phyloP scores from a whole-genome alignment of 2,888 invertebrate species.

The Sarcophaga rosellei region DNA sequence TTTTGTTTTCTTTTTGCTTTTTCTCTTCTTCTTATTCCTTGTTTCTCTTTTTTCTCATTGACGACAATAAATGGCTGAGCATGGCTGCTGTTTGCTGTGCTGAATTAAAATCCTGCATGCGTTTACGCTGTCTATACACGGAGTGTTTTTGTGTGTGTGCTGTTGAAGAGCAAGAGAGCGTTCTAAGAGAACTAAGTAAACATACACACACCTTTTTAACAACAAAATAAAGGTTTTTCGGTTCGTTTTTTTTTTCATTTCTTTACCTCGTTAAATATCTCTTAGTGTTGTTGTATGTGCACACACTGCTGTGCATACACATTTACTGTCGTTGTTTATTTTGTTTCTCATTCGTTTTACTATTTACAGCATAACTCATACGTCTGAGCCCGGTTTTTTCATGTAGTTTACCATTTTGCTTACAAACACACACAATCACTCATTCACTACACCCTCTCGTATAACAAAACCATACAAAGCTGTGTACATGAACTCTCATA shows the following conservation, averaged over 20 bases:
- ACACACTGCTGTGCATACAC: background rate
- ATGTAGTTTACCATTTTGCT: constrained; percentile 32
- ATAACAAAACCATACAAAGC: background rate
- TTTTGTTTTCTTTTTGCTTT: background rate
- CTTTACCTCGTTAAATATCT: too few relatives aligned
- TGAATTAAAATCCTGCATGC: constrained; percentile 57
- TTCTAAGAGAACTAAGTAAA: constrained; percentile 68
- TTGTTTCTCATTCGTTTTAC: constrained; percentile 5
- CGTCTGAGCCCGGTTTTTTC: constrained; percentile 63
- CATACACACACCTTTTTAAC: constrained; percentile 71
- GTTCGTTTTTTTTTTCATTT: constrained; percentile 2
- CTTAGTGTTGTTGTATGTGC: too few relatives aligned
- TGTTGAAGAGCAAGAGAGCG: background rate
- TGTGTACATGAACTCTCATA: background rate
- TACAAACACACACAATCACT: constrained; percentile 4
- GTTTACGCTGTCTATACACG: background rate
- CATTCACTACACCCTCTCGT: background rate
- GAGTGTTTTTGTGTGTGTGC: too few relatives aligned
- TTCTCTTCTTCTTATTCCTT: constrained; percentile 5
- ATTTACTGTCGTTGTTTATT: background rate
- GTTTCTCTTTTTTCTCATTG: background rate
- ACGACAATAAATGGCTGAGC: constrained; percentile 37
- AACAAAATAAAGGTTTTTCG: constrained; percentile 26
- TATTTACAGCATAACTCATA: constrained; percentile 42
- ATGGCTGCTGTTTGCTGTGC: constrained; percentile 25